A percentile compares a stretch with the other conserved stretches of the same genome.
phyloP scores from a whole-genome alignment of 2,113 vertebrate genomes.

The Epinephelus moara region DNA sequence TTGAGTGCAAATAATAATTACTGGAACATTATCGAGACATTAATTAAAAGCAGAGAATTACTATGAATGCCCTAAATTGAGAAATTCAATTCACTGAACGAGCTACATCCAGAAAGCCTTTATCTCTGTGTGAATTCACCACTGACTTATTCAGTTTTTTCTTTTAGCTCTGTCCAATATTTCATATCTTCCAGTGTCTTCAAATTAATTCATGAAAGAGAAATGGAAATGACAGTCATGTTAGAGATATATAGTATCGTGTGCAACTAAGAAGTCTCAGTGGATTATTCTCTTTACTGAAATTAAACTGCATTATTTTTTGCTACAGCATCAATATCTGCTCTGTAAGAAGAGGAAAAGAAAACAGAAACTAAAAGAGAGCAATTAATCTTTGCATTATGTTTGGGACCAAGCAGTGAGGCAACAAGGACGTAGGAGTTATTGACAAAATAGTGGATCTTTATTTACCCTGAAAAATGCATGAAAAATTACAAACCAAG shows the following conservation, averaged over 20 bases:
- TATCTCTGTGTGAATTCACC: constrained; percentile 51
- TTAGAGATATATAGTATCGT: background rate
- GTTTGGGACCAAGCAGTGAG: no score
- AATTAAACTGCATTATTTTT: background rate
- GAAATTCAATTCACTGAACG: constrained; percentile 30
- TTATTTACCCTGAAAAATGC: no score
- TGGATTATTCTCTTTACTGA: background rate
- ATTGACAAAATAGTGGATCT: no score
- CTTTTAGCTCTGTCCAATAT: constrained; percentile 15
- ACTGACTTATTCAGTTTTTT: constrained; percentile 49
- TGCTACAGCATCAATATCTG: background rate
- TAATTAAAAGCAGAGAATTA: constrained; percentile 54
- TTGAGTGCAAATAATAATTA: constrained; percentile 28
- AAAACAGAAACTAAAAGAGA: background rate
- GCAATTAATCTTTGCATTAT: background rate
- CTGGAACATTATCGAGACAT: constrained; percentile 41
- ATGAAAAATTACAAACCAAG: no score
- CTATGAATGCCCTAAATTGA: constrained; percentile 27
- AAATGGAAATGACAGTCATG: constrained; percentile 38
- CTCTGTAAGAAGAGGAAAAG: background rate
- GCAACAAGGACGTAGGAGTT: no score
- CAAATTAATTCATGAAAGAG: constrained; percentile 42
- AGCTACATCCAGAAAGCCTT: constrained; percentile 42
- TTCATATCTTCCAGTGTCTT: constrained; percentile 33
- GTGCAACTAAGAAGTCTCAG: constrained; percentile 2